phyloP scores from a whole-genome alignment of 2,888 invertebrate species.

The Dasypogon diadema region DNA sequence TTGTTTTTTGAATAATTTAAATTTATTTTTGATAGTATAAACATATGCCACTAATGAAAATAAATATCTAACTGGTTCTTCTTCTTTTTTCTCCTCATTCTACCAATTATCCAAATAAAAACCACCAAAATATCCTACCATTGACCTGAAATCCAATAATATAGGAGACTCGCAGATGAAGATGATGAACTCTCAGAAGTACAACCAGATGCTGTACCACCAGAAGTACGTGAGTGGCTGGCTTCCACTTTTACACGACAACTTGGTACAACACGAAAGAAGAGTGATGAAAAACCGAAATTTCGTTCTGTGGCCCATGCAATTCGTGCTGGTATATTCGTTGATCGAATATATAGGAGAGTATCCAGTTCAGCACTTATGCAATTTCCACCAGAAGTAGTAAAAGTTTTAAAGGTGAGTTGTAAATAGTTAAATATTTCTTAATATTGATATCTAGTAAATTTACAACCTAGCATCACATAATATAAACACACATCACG shows the following conservation, averaged over 20 bases:
- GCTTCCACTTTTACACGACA: slow-evolving; percentile 96
- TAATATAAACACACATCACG: no score
- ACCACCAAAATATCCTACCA: slow-evolving; percentile 14
- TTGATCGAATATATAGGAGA: slow-evolving; percentile 91
- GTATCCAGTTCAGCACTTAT: slow-evolving; percentile 82
- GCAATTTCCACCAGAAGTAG: slow-evolving; percentile 90
- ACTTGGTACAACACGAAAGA: slow-evolving; percentile 81
- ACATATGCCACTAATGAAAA: no score
- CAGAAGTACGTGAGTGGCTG: slow-evolving; percentile 96
- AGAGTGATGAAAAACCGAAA: slow-evolving; percentile 85
- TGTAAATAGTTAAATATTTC: no score
- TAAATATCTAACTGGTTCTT: slow-evolving; percentile 45
- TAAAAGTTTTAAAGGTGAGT: slow-evolving; percentile 85
- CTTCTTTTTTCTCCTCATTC: slow-evolving; percentile 50
- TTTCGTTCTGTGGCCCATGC: slow-evolving; percentile 97
- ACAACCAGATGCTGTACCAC: slow-evolving; percentile 95
- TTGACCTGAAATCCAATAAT: slow-evolving; percentile 39
- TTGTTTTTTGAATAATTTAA: neutral
- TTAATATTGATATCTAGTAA: no score
- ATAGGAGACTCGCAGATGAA: slow-evolving; percentile 86
- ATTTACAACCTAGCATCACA: no score
- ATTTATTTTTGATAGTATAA: neutral
- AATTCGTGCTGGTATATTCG: slow-evolving; percentile 95
- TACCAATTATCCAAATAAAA: neutral
- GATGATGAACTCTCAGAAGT: slow-evolving; percentile 97